Evolutionary conservation across 2,888 invertebrate species (phyloP).

Genomic region (Lithophane semibrunnea): DNA sequence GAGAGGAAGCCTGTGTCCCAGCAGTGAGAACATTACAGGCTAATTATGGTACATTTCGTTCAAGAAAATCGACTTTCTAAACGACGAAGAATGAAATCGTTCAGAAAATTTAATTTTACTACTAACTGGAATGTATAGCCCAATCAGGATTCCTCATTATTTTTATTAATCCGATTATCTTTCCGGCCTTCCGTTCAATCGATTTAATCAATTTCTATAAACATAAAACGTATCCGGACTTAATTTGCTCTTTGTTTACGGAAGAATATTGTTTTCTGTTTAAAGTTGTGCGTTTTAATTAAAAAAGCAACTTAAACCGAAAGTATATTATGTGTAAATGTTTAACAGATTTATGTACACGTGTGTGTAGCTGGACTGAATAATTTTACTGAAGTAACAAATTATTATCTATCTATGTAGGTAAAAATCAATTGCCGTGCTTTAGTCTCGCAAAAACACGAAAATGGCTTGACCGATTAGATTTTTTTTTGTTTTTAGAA

Average conservation of each 20-base stretch:
- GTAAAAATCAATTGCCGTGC: too few species aligned
- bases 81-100: slow-evolving; percentile 4
- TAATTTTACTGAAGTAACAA: background rate
- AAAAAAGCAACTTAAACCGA: background rate
- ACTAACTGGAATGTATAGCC: slow-evolving; percentile 26
- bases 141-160: slow-evolving; percentile 53
- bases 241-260: slow-evolving; percentile 25
- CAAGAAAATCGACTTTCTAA: background rate
- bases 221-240: slow-evolving; percentile 22
- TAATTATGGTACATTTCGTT: background rate
- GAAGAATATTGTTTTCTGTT: slow-evolving; percentile 13
- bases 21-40: too few species aligned
- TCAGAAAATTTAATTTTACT: slow-evolving; percentile 13
- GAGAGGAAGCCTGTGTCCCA: too few species aligned
- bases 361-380: background rate
- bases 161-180: slow-evolving; percentile 53
- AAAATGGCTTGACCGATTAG: too few species aligned
- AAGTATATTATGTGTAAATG: background rate
- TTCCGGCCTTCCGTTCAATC: slow-evolving; percentile 32
- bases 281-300: background rate
- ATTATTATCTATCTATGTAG: too few species aligned
- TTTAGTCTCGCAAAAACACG: too few species aligned
- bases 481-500: too few species aligned
- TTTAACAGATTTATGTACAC: background rate
- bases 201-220: slow-evolving; percentile 43